A percentile compares a stretch with the other conserved stretches of the same genome.
phyloP scores from a whole-genome alignment of 2,797 vertebrate species.

The Garrulus glandarius region DNA sequence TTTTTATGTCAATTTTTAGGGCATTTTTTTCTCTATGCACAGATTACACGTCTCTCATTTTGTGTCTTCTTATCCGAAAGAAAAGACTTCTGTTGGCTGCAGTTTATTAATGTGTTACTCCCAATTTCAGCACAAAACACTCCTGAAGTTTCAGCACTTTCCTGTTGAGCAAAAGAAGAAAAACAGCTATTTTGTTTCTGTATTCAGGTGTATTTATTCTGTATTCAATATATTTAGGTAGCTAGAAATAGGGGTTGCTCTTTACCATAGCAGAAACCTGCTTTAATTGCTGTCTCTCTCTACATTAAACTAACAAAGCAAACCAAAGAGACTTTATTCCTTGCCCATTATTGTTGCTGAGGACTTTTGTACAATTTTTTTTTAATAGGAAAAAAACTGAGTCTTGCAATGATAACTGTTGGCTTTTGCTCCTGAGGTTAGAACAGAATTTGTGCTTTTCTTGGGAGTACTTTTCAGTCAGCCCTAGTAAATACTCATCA shows the following conservation, averaged over 20 bases:
- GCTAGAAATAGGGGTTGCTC: background rate
- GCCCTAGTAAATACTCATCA: conserved; percentile 26
- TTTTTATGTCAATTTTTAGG: background rate
- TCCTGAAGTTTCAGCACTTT: background rate
- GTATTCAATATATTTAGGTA: background rate
- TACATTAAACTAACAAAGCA: background rate
- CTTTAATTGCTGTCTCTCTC: background rate
- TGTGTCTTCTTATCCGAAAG: background rate
- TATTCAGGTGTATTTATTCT: background rate
- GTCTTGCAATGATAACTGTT: conserved; percentile 7
- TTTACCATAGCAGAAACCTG: background rate
- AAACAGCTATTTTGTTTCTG: background rate
- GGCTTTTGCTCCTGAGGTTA: conserved; percentile 34
- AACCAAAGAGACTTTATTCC: background rate
- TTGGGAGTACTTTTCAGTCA: conserved; percentile 24
- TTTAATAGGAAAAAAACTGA: background rate
- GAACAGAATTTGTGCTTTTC: conserved; percentile 35
- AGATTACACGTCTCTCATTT: background rate
- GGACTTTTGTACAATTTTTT: background rate
- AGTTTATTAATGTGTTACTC: background rate
- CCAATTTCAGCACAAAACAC: background rate
- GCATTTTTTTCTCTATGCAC: background rate
- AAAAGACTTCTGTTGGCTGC: background rate
- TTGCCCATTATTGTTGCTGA: background rate
- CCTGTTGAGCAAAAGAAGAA: background rate